Conservation (phyloP, 2,113 vertebrate genomes). For the Zosterops pallidus region DNA sequence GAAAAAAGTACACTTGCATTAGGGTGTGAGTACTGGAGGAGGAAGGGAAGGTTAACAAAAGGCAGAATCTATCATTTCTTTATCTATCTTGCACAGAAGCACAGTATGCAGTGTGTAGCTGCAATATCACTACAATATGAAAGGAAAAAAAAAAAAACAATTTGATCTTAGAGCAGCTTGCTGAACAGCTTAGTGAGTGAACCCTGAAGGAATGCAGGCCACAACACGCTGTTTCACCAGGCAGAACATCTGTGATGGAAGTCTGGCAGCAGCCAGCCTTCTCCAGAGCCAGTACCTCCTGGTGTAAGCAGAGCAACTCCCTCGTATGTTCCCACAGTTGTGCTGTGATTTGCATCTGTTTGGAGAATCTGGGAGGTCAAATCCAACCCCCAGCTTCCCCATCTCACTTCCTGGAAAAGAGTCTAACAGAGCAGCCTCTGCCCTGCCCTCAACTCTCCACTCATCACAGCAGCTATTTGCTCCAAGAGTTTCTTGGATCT, state of each 20-base stretch:
- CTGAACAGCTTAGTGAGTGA: neutral
- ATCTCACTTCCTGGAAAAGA: neutral
- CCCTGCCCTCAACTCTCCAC: neutral
- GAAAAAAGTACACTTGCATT: neutral
- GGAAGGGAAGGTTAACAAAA: neutral
- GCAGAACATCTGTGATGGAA: conserved; percentile 13
- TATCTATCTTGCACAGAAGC: neutral
- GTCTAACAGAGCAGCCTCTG: neutral
- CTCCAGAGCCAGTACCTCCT: neutral
- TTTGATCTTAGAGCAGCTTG: neutral
- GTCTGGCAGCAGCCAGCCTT: conserved; percentile 20
- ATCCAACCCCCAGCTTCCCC: neutral
- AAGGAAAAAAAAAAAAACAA: neutral
- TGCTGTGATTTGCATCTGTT: neutral
- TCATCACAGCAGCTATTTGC: neutral
- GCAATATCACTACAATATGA: neutral
- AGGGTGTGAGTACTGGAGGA: neutral
- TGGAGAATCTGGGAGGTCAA: neutral
- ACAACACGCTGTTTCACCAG: neutral
- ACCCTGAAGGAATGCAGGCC: conserved; percentile 13
- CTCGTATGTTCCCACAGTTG: neutral
- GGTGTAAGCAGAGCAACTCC: neutral
- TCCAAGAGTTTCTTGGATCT: neutral
- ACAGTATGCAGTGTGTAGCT: neutral
- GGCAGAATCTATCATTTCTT: neutral